Base-by-base conservation (phyloP, 2,797 vertebrate genomes). In the Halcyon smyrnensis region DNA sequence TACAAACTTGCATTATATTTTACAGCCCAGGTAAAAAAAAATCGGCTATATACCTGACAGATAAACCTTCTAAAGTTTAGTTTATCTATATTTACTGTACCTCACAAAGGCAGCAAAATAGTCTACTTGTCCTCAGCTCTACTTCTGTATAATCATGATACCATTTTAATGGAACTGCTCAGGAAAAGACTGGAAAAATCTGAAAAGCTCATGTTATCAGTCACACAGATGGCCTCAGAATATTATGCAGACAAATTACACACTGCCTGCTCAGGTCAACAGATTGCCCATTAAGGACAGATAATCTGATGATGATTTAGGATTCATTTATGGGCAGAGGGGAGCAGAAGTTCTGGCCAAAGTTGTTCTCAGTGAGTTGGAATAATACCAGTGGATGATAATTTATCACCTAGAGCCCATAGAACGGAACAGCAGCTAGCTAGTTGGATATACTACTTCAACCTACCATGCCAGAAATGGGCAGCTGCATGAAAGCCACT, bases 251-350 rank as follows among this genome's bases (percentile, higher is more conserved):
- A 63, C 43, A 91, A 95, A 94, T 91, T 51, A 43, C 51, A 53
- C n/a, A 32, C 65, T 86, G 67, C 57, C 59, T 84, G 51, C 62
- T 84, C 79, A 84, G 93, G 93, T 76, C 69, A 88, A 82, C 95
- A 96, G 94, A 95, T 95, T 96, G 94, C 54, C 87, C 87, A 91
- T 97, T 95, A 96, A 95, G 54, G 59, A 60, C 2, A 81, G 73
- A 93, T 94, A 92, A 93, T 92, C 90, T 59, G 41, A 62, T 83
- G 91, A 60, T 94, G 43, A 96, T 95, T 96, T 96, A 76, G 59
- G 73, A 88, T 69, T 46, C 76, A 71, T 85, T 86, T 95, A n/a
- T 86, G 84, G 82, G 62, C 69, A 91, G 56, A 90, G 5, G 0
- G 78, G 64, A 95, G 57, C 39, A 90, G 80, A 59, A 75, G 18